A percentile compares a stretch with the other conserved stretches of the same genome.
Conservation (phyloP, 2,888 invertebrate genomes). For the Dyspetes luteomarginatus region DNA sequence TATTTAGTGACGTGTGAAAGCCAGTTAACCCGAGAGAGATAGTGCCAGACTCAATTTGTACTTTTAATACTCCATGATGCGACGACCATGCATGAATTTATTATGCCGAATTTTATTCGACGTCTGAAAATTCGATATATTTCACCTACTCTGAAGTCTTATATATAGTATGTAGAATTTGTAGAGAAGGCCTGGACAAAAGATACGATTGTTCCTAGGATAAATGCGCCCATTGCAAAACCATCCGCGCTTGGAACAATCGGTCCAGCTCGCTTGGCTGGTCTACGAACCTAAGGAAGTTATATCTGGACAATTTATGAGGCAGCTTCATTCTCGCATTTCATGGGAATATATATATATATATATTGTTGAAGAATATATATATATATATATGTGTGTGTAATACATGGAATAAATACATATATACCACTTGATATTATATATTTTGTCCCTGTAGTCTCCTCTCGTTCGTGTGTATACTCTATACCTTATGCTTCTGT, state of each 20-base stretch:
- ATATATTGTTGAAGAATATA: not conserved
- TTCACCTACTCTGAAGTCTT: not conserved
- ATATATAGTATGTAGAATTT: not conserved
- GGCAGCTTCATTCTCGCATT: conserved; percentile 45
- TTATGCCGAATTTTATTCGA: conserved; percentile 51
- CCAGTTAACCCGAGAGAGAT: conserved; percentile 26
- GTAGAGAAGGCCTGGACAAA: conserved; percentile 22
- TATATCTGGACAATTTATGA: conserved; percentile 55
- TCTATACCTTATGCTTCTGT: conserved; percentile 38
- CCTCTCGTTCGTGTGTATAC: conserved; percentile 4
- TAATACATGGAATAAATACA: not conserved
- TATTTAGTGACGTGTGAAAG: conserved; percentile 56
- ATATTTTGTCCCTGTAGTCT: not conserved
- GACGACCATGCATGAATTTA: conserved; percentile 38
- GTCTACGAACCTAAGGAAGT: conserved; percentile 48
- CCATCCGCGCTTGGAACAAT: conserved; percentile 41
- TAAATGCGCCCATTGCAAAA: conserved; percentile 38
- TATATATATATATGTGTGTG: not conserved
- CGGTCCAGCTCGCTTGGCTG: conserved; percentile 38
- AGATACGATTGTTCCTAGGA: conserved; percentile 47
- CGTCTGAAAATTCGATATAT: conserved; percentile 6
- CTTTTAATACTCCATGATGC: conserved; percentile 35
- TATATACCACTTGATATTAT: not conserved
- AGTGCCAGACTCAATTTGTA: conserved; percentile 52
- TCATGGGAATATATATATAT: conserved; percentile 40